phyloP scores from a whole-genome alignment of 2,797 vertebrate genomes.

The Pipistrellus nathusii region DNA sequence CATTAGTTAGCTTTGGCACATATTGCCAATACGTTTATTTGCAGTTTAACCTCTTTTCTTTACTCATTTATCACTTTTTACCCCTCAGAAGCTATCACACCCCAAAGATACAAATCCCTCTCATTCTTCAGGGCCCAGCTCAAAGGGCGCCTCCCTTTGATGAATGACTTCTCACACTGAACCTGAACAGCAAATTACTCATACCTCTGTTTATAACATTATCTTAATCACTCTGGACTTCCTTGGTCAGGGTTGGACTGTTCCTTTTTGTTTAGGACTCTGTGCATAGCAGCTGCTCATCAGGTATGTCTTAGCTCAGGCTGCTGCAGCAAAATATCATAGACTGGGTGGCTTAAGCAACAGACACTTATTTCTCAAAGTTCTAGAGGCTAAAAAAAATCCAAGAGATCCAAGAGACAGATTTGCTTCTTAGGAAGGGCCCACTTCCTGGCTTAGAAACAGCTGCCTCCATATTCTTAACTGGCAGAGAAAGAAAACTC shows the following conservation, averaged over 20 bases:
- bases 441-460: neutral
- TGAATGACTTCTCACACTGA: neutral
- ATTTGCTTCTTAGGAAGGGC: neutral
- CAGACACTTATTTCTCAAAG: neutral
- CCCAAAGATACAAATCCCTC: neutral
- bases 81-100: neutral
- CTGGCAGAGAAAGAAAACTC: neutral
- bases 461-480: neutral
- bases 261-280: neutral
- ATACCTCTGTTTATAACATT: neutral
- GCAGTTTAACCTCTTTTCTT: neutral
- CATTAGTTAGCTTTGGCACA: neutral
- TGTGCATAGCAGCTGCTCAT: neutral
- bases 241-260: neutral
- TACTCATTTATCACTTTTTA: neutral
- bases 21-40: neutral
- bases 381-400: neutral
- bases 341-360: neutral
- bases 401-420: neutral
- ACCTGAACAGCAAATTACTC: neutral
- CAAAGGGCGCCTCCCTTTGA: neutral
- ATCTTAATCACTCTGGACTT: neutral
- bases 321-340: neutral
- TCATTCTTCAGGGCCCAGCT: neutral
- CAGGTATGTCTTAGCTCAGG: neutral